These are phyloP conservation scores for Triops cancriformis DNA, from an alignment of 1,140 invertebrate species.

Conservation along the genomic window DNA sequence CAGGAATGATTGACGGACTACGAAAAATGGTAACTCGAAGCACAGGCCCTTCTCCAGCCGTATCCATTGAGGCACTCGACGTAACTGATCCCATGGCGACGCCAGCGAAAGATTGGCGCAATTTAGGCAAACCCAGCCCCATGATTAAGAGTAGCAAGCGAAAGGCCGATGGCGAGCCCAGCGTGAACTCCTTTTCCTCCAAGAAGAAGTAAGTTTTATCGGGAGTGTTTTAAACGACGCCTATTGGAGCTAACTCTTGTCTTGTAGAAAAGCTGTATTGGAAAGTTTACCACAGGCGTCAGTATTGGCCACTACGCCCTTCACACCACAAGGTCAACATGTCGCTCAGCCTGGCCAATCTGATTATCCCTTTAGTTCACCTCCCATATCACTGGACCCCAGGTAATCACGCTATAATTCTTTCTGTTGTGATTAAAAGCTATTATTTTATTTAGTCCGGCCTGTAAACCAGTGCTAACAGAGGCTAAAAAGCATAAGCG, in stretches of 20 bases:
- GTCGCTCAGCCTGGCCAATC: conserved; percentile 15
- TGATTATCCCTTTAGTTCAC: conserved; percentile 22
- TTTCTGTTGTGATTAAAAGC: not conserved
- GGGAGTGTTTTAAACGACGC: not conserved
- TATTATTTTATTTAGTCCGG: not conserved
- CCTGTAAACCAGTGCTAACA: not conserved
- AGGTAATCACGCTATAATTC: conserved; percentile 31
- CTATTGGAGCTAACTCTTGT: conserved; percentile 17
- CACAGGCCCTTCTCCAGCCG: conserved; percentile 29
- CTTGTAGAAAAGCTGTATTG: conserved; percentile 34
- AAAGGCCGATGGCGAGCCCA: conserved; percentile 31
- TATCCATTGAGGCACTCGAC: conserved; percentile 34
- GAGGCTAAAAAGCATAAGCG: not conserved
- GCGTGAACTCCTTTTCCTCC: conserved; percentile 37
- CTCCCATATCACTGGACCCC: conserved; percentile 35
- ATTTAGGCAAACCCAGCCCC: conserved; percentile 33
- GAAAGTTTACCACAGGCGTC: conserved; percentile 33
- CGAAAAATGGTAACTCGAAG: conserved; percentile 59
- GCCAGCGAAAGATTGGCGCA: conserved; percentile 39
- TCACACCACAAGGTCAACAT: conserved; percentile 27
- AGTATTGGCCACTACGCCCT: conserved; percentile 29
- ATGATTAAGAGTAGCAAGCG: conserved; percentile 48
- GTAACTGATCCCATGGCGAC: conserved; percentile 44
- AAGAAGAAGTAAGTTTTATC: conserved; percentile 48
- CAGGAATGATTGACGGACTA: conserved; percentile 65